Evolutionary conservation across 2,797 vertebrate species (phyloP), one percentile per base, ranked within the genome.

Genomic region (Lacerta bilineata): DNA sequence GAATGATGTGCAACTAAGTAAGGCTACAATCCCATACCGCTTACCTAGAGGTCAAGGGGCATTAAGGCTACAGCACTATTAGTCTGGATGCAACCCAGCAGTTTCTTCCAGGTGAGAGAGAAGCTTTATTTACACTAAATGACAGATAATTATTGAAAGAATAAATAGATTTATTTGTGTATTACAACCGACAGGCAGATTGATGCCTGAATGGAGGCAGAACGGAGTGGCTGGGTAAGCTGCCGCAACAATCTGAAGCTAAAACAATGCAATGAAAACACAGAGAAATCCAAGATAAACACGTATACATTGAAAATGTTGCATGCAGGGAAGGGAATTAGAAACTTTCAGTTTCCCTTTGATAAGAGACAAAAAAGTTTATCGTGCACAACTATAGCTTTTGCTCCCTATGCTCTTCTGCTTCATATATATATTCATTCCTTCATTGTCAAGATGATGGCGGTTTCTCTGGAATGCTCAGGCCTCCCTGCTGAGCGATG

Each of bases 171-270:
- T 8, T 68, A 33, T 15, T 33, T 39, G 9, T 33, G 55, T 29
- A 20, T 92, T 90, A 93, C 85, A 83, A 76, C 76, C 91, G 27
- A 55, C 83, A 83, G 90, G n/a, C 91, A 93, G 89, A 92, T 33
- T 10, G 85, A 80, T 64, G 88, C 46, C 75, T 64, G 43, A 1
- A 87, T 90, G 93, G 81, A 91, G 25, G 80, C 86, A 46, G 68
- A 84, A 87, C 41, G 83, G 84, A 86, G n/a, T 33, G 20, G 94
- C 93, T 86, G 90, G 85, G 64, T 89, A 94, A 94, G 8, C 20
- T 86, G 84, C 92, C 77, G 88, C 72, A 61, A 78, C 85, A 85
- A 25, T 71, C 87, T 91, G 88, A 20, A 90, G 20, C 11, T 87
- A 83, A 74, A 77, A 66, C 17, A 4, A 79, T 10, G 55, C 90